A percentile compares a stretch with the other conserved stretches of the same genome.
These are phyloP conservation scores for Luffia ferchaultella DNA, from an alignment of 2,888 invertebrate species.

Conservation along the genomic window DNA sequence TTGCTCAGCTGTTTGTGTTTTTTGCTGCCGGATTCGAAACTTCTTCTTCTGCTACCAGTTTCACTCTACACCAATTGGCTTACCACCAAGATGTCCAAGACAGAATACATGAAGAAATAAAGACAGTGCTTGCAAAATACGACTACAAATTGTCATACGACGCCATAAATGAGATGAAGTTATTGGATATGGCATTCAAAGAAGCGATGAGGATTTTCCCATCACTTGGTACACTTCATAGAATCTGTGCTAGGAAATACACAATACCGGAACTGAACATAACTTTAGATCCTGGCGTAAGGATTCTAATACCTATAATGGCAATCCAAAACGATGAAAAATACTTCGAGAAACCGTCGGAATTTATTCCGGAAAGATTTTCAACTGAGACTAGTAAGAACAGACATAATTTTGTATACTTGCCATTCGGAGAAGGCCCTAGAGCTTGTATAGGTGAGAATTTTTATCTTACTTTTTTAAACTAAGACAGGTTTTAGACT, in stretches of 20 bases:
- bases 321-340: conserved; percentile 15
- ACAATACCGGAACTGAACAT: conserved; percentile 10
- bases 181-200: conserved; percentile 17
- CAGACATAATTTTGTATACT: conserved; percentile 17
- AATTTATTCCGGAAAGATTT: conserved; percentile 11
- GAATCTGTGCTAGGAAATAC: conserved; percentile 15
- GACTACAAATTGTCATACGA: conserved; percentile 13
- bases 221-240: conserved; percentile 12
- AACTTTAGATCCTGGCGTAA: no score
- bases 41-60: no score
- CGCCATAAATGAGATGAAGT: no score
- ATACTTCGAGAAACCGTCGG: conserved; percentile 12
- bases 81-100: conserved; percentile 23
- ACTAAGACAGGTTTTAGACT: no score
- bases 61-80: no score
- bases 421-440: no score
- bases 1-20: conserved; percentile 19
- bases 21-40: conserved; percentile 25
- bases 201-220: conserved; percentile 19
- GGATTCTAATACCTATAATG: conserved; percentile 11
- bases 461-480: no score
- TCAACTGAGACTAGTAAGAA: conserved; percentile 1
- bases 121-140: conserved; percentile 13
- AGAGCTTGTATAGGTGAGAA: no score
- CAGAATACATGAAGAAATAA: conserved; percentile 23